Conservation (phyloP, 2,797 vertebrate genomes). For the Anguilla obscura region DNA sequence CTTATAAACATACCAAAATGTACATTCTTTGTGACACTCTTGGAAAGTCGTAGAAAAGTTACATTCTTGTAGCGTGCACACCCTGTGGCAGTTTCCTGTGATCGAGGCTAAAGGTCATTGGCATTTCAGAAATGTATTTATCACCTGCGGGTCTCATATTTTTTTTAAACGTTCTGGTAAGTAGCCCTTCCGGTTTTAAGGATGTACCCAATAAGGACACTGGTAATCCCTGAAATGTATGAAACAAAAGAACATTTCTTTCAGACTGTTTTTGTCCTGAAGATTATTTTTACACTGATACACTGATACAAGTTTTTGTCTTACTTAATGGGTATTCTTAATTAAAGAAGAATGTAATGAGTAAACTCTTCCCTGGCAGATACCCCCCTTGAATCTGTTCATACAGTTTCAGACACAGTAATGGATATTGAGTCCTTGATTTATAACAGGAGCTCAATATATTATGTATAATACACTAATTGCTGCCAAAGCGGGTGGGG, state of each 20-base stretch:
- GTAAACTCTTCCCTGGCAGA: neutral
- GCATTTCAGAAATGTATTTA: neutral
- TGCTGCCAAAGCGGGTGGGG: neutral
- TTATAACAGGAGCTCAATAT: neutral
- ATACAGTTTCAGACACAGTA: neutral
- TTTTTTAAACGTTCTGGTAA: neutral
- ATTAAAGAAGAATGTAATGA: neutral
- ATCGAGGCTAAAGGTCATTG: neutral
- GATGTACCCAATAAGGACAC: constrained; percentile 16
- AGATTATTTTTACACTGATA: neutral
- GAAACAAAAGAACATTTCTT: neutral
- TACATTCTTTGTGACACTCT: neutral
- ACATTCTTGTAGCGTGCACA: neutral
- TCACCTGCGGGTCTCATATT: neutral
- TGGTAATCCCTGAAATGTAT: constrained; percentile 32
- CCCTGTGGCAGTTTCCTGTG: neutral
- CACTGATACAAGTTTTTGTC: neutral
- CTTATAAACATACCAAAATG: constrained; percentile 7
- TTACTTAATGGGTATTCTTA: neutral
- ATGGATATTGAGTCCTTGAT: neutral
- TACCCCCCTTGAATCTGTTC: neutral
- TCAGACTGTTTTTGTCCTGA: neutral
- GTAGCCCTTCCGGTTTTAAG: constrained; percentile 27
- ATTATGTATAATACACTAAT: neutral
- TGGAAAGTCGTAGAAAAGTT: neutral